Base-by-base conservation (phyloP, 2,797 vertebrate species). In the Pseudomugil gertrudae region DNA sequence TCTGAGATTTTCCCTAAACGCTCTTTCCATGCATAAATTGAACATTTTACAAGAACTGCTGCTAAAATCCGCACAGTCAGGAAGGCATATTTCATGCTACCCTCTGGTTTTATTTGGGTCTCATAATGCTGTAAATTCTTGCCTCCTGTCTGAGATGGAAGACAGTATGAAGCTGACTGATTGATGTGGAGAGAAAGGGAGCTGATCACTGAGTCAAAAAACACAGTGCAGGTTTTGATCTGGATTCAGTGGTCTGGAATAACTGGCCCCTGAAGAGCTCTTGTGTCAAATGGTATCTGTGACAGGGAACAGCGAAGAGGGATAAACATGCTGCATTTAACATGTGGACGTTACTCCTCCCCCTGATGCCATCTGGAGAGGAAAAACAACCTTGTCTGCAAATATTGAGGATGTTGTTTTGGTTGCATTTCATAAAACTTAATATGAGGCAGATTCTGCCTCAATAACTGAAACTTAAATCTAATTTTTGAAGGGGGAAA, bases 251-350 rank as follows among this genome's bases (percentile, higher is more conserved):
- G 89, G 89, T 68, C 82, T 87, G 91, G 91, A 91, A 91, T 89
- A 91, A 91, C 88, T 68, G 81, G 90, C 85, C 87, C 88, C 91
- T 60, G 83, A 91, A 89, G 89, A 87, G 90, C 90, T 86, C 89
- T 90, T 84, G 90, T 90, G 88, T 91, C 88, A 89, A 89, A 91
- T 79, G 73, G 84, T 90, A 87, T 91, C 83, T 90, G 87, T 90
- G 91, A 90, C 88, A 82, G 85, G 66, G 85, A 90, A 83, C 86
- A 89, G 87, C 84, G 78, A 80, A 67, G 70, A 61, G 72, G 85
- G 87, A 87, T 88, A 89, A 90, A 88, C 84, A 82, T 81, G 83
- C 79, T 75, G 84, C 84, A 86, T 85, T 89, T 85, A 87, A 84
- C 88, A 86, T 89, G 87, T 87, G 90, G 86, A 89, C 81, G 79